Base-by-base conservation (phyloP, 2,113 vertebrate genomes). In the Chaetodon trifascialis region DNA sequence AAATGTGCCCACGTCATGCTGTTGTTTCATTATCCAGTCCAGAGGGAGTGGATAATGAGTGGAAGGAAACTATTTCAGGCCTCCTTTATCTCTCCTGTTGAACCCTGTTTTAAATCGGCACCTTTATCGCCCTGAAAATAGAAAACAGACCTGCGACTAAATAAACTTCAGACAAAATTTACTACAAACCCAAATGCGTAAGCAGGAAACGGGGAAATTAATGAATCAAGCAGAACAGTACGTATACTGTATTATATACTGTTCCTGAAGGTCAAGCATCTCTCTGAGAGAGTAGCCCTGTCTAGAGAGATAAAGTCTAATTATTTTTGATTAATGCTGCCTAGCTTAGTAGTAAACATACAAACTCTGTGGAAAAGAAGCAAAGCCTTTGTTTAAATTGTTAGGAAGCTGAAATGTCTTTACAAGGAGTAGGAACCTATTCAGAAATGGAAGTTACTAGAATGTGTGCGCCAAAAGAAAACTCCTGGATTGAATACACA, bases 271-370 rank as follows among this genome's bases (percentile, higher is more conserved):
- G 85, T 88, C 70, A 80, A 83, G 16, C 56, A 67, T 78, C 42
- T 86, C 72, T 78, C 40, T 66, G 46, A 83, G 76, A 74, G 30
- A 64, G 69, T 30, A 87, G 66, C 63, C 34, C 11, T 84, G 79
- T 72, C 58, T 38, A 10, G 34, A 73, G 68, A 75, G 72, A 85
- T 85, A 82, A 79, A 68, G 74, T 75, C 58, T 79, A 82, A 91
- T 91, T 90, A 90, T 86, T 86, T 86, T 80, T 82, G 68, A 80
- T 89, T 68, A 72, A 83, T 89, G 36, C 77, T 79, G 60, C 36
- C 3, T 75, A 66, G 23, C 40, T 69, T 63, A 21, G 70, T 73
- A 70, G 54, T 47, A 84, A 77, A 77, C n/a, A 74, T 66, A 74
- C 46, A 67, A 72, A 83, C 34, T 65, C 34, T 75, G 23, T 36